phyloP scores from a whole-genome alignment of 2,797 vertebrate species.

The Rhabdophis nuchalis region DNA sequence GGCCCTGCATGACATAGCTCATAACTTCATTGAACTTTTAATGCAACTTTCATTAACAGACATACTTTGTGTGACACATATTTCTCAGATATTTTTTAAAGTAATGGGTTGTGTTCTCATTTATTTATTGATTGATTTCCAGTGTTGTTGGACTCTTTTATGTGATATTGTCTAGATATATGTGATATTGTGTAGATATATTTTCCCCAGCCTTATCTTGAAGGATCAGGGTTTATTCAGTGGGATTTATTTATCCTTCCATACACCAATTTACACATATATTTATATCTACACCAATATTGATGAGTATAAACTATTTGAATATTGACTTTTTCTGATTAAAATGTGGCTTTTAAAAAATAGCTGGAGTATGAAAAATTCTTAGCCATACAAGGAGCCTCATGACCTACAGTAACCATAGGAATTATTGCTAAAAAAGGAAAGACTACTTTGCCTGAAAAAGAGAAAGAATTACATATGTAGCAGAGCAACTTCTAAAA shows the following conservation, averaged over 20 bases:
- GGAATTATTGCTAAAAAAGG: constrained; percentile 25
- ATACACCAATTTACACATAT: not conserved
- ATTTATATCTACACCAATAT: constrained; percentile 4
- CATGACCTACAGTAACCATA: not conserved
- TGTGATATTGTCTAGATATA: not conserved
- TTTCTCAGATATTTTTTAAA: not conserved
- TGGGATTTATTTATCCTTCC: not conserved
- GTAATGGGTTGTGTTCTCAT: not conserved
- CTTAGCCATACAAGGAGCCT: not conserved
- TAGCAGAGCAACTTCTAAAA: constrained; percentile 34
- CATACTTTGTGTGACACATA: not conserved
- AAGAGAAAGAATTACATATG: constrained; percentile 24
- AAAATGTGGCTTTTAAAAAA: constrained; percentile 23
- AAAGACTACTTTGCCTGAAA: constrained; percentile 43
- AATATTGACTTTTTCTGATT: constrained; percentile 27
- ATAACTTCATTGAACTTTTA: not conserved
- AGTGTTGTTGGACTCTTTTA: not conserved
- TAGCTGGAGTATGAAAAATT: constrained; percentile 3
- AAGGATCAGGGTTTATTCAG: not conserved
- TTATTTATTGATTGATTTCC: not conserved
- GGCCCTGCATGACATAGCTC: too few relatives aligned
- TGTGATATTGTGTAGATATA: not conserved
- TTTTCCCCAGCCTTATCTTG: not conserved
- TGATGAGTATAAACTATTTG: not conserved
- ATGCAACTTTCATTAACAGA: not conserved